These are phyloP conservation scores for Tyrannus savana DNA, from an alignment of 2,113 vertebrate species.

Conservation along the genomic window DNA sequence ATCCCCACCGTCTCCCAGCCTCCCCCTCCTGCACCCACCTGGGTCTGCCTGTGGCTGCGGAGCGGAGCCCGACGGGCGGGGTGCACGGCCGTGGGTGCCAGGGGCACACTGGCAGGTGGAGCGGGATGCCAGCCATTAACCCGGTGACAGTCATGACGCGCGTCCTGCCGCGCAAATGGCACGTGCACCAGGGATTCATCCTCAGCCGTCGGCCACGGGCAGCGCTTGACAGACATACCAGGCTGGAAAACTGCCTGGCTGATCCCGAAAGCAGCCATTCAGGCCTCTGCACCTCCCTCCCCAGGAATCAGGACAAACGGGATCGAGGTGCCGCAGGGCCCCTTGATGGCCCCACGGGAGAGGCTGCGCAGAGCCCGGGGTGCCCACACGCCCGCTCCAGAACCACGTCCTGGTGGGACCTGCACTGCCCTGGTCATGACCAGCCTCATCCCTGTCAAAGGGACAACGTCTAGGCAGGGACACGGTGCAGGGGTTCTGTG, in stretches of 20 bases:
- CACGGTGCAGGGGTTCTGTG: not conserved
- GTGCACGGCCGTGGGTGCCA: not conserved
- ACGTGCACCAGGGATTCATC: not conserved
- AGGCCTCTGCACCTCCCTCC: slow-evolving; percentile 12
- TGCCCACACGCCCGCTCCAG: not conserved
- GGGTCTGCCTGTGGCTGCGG: not conserved
- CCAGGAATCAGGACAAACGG: slow-evolving; percentile 55
- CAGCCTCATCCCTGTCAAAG: not conserved
- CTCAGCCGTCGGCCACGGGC: not conserved
- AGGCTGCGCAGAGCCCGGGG: not conserved
- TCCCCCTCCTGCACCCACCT: not conserved
- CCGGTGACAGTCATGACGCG: not conserved
- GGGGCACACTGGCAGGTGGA: not conserved
- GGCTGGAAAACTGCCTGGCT: not conserved
- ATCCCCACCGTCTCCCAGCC: fast-evolving
- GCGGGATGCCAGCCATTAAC: slow-evolving; percentile 18
- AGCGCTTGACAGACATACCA: not conserved
- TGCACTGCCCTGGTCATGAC: fast-evolving
- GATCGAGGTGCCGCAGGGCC: not conserved
- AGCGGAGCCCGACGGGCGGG: not conserved
- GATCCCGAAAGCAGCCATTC: not conserved
- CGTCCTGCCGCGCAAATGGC: not conserved
- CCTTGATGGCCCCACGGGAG: not conserved
- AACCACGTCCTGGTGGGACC: not conserved
- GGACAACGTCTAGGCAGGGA: not conserved